A percentile compares a stretch with the other conserved stretches of the same genome.
Evolutionary conservation across 2,113 vertebrate genomes (phyloP).

Genomic region (Cacatua alba): DNA sequence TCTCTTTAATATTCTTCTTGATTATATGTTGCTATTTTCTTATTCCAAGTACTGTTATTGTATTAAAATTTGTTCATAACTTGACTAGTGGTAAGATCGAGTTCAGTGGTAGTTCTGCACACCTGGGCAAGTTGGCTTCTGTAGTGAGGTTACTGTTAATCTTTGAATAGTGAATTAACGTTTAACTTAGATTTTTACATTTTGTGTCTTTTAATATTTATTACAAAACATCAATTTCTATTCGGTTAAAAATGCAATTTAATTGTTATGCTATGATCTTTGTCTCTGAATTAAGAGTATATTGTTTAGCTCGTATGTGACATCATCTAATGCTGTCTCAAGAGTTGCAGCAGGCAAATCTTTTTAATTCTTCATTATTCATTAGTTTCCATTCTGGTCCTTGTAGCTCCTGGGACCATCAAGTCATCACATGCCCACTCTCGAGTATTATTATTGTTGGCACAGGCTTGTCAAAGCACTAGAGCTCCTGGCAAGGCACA

Average conservation of each 20-base stretch:
- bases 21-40: background rate
- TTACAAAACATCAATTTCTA: background rate
- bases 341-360: background rate
- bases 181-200: background rate
- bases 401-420: background rate
- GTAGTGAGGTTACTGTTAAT: background rate
- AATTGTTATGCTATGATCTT: background rate
- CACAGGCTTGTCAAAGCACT: background rate
- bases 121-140: background rate
- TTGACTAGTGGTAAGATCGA: background rate
- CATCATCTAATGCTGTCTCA: background rate
- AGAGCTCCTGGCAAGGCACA: background rate
- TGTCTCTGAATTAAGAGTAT: background rate
- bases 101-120: background rate
- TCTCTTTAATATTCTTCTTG: background rate
- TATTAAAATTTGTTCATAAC: background rate
- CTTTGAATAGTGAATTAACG: background rate
- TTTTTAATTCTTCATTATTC: constrained; percentile 28
- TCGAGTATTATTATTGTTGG: background rate
- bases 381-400: background rate
- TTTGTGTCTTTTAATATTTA: background rate
- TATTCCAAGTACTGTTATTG: background rate
- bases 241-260: background rate
- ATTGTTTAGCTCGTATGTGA: background rate
- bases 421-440: background rate